Base-by-base conservation (phyloP, 2,113 vertebrate species). In the Pithys albifrons region DNA sequence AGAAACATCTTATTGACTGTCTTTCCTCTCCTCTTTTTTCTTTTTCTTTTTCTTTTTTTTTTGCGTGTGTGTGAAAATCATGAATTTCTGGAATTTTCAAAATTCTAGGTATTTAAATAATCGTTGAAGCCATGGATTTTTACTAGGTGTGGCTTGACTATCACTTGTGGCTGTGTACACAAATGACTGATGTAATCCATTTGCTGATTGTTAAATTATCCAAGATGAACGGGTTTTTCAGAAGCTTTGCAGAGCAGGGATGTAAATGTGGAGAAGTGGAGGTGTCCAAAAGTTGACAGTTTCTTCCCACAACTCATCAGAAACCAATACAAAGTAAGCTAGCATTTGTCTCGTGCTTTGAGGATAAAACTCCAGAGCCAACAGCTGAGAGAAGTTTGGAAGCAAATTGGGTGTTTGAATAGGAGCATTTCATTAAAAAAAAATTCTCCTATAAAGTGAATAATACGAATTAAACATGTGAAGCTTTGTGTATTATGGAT, bases 1-100 rank as follows among this genome's bases (percentile, higher is more conserved):
- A 51, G 64, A 92, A 86, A 14, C 71, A 33, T 58, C 45, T 43
- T 33, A 10, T 14, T 55, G 59, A 54, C 22, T 1, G 15, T 31
- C 1, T 75, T 48, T 29, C 7, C 2, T 2, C 0, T 12, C 4
- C 10, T 3, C 29, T 54, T 1, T 5, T 13, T 37, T 33, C 6
- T 11, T 58, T 19, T 29, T 16, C 12, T 10, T 16, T 31, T 14
- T 41, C 14, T 10, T 33, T 7, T 11, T 3, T 19, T 65, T 27
- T 54, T 43, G n/a, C 27, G 4, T 22, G 4, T 16, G 23, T 19
- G 19, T 37, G 27, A 12, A 67, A 65, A 57, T 75, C 16, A 16
- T 31, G 4, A 2, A 62, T 78, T 80, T 69, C 45, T 45, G 51
- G 24, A 41, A 27, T 71, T 66, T 86, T 52, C 41, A 72, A 39